Percentiles rank a stretch among this genome's conserved stretches.
phyloP scores from a whole-genome alignment of 1,140 invertebrate genomes.

The Heliconius congener region DNA sequence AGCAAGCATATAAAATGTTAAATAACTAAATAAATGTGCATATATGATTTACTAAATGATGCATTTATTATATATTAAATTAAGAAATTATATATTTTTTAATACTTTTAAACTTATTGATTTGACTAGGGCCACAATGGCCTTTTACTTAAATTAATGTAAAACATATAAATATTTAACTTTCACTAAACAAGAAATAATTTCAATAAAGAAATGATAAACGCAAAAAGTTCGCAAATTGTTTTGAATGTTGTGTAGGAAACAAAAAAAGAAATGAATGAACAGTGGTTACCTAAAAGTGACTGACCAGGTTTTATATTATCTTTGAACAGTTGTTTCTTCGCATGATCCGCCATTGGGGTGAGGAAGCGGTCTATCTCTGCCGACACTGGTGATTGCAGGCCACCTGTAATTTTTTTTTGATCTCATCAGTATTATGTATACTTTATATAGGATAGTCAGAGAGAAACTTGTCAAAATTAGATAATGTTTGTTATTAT shows the following conservation, averaged over 20 bases:
- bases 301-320: slow-evolving; percentile 82
- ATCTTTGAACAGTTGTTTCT: slow-evolving; percentile 83
- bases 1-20: background rate
- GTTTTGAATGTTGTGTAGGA: background rate
- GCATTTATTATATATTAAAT: background rate
- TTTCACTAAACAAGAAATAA: background rate
- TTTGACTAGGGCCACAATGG: no score
- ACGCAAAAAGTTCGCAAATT: background rate
- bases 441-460: no score
- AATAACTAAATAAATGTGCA: background rate
- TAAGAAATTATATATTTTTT: no score
- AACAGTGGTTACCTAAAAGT: slow-evolving; percentile 67
- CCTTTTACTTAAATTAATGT: no score
- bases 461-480: no score
- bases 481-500: no score
- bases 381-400: slow-evolving; percentile 80
- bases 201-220: background rate
- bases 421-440: no score
- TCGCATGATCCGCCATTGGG: slow-evolving; percentile 78
- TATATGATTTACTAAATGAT: slow-evolving; percentile 6
- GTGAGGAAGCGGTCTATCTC: slow-evolving; percentile 82
- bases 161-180: no score
- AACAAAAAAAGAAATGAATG: background rate
- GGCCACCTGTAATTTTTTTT: slow-evolving; percentile 44
- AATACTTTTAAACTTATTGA: no score